phyloP scores from a whole-genome alignment of 2,113 vertebrate genomes.

The Poeciliopsis occidentalis region DNA sequence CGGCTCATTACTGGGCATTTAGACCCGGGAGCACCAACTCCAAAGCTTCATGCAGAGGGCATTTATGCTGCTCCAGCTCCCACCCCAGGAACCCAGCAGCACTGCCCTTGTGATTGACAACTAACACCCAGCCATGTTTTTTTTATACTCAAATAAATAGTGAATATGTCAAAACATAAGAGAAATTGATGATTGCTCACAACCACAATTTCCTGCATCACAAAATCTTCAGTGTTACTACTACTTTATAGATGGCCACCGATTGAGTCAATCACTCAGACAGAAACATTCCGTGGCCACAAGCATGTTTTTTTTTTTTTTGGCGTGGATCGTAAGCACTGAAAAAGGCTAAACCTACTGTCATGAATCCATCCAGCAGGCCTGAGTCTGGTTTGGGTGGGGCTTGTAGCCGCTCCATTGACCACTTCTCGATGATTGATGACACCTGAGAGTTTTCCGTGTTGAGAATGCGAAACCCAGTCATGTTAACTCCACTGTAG shows the following conservation, averaged over 20 bases:
- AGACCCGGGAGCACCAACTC: slow-evolving; percentile 62
- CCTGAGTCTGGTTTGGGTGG: slow-evolving; percentile 97
- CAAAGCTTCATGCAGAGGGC: slow-evolving; percentile 39
- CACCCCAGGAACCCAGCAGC: slow-evolving; percentile 26
- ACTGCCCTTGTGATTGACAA: slow-evolving; percentile 47
- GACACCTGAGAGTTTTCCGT: slow-evolving; percentile 95
- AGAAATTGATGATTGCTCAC: neutral
- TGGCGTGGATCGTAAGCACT: slow-evolving; percentile 7
- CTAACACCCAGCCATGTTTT: slow-evolving; percentile 3
- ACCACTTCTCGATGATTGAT: slow-evolving; percentile 98
- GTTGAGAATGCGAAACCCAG: slow-evolving; percentile 95
- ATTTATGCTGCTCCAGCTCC: slow-evolving; percentile 18
- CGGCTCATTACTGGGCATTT: slow-evolving; percentile 72
- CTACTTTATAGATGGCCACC: neutral
- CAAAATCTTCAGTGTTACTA: slow-evolving; percentile 1
- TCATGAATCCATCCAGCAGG: slow-evolving; percentile 99
- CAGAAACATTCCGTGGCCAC: neutral
- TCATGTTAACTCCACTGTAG: slow-evolving; percentile 98
- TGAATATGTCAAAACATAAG: neutral
- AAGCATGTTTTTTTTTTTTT: slow-evolving; percentile 14
- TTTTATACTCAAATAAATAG: neutral
- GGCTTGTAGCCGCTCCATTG: slow-evolving; percentile 97
- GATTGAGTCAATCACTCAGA: slow-evolving; percentile 26
- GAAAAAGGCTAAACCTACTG: slow-evolving; percentile 79
- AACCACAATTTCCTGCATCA: slow-evolving; percentile 1